phyloP scores from a whole-genome alignment of 2,888 invertebrate species.

The Synanthedon vespiformis region DNA sequence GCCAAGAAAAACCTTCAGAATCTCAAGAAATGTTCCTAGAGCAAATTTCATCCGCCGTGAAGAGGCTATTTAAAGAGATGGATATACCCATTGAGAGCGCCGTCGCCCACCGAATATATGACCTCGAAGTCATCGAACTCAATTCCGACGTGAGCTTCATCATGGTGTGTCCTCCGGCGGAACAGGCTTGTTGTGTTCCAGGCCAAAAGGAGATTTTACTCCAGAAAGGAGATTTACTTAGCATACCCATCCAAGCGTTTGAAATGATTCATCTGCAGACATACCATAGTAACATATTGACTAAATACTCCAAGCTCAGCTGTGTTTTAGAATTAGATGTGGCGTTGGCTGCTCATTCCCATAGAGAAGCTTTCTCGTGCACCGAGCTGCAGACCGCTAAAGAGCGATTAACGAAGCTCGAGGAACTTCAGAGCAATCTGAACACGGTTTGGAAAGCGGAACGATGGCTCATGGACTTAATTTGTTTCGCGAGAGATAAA shows the following conservation, averaged over 20 bases:
- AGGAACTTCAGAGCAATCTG: conserved; percentile 86
- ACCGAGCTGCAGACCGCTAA: conserved; percentile 88
- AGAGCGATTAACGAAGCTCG: conserved; percentile 83
- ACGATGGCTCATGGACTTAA: conserved; percentile 96
- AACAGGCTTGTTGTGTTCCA: conserved; percentile 91
- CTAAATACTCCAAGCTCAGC: conserved; percentile 91
- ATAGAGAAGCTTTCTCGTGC: conserved; percentile 94
- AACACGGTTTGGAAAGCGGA: conserved; percentile 94
- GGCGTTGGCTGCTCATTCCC: conserved; percentile 90
- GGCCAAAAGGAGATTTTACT: conserved; percentile 87
- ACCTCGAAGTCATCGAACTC: conserved; percentile 93
- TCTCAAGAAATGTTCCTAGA: conserved; percentile 86
- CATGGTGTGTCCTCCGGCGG: conserved; percentile 91
- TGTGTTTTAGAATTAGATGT: conserved; percentile 94
- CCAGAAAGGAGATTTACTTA: conserved; percentile 86
- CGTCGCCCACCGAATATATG: conserved; percentile 85
- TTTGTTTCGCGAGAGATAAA: conserved; percentile 90
- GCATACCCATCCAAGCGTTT: conserved; percentile 92
- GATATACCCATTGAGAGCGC: conserved; percentile 80
- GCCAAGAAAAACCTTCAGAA: conserved; percentile 72
- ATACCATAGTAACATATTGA: conserved; percentile 91
- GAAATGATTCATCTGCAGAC: conserved; percentile 96
- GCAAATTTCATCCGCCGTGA: conserved; percentile 79
- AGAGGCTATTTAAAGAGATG: conserved; percentile 84
- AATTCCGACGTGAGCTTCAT: conserved; percentile 92